A percentile compares a stretch with the other conserved stretches of the same genome.
Evolutionary conservation across 2,113 vertebrate species (phyloP).

Genomic region (Gopherus flavomarginatus): DNA sequence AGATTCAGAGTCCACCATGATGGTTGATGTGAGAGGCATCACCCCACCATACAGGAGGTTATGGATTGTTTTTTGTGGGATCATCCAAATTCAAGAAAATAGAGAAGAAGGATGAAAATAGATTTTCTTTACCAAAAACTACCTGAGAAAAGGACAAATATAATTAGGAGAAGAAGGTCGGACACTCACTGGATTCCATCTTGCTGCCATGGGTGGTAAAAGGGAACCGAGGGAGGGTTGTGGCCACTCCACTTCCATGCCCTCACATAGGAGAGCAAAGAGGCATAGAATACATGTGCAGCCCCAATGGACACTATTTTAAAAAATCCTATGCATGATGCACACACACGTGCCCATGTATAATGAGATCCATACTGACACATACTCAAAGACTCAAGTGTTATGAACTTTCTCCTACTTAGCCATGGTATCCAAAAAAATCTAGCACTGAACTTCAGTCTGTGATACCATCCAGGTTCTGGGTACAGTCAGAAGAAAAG

Average conservation of each 20-base stretch:
- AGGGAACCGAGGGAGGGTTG: not conserved
- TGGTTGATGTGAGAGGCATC: not conserved
- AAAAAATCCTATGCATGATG: not conserved
- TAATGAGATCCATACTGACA: not conserved
- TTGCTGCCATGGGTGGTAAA: not conserved
- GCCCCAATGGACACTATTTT: not conserved
- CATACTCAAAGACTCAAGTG: not conserved
- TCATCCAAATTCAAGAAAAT: not conserved
- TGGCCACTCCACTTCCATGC: not conserved
- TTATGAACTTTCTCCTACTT: not conserved
- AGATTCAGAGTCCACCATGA: not conserved
- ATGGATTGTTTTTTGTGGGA: not conserved
- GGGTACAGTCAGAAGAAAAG: not conserved
- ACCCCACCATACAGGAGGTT: not conserved
- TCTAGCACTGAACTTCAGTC: accelerated
- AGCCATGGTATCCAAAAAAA: not conserved
- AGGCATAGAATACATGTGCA: not conserved
- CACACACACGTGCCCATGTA: not conserved
- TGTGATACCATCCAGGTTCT: not conserved
- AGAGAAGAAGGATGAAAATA: not conserved
- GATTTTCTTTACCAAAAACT: not conserved
- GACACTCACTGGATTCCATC: not conserved
- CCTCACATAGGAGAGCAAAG: not conserved
- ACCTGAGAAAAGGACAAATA: not conserved
- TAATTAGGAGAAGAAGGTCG: not conserved